Evolutionary conservation across 2,113 vertebrate species (phyloP), one percentile per base, ranked within the genome.

Genomic region (Cygnus buccinator): DNA sequence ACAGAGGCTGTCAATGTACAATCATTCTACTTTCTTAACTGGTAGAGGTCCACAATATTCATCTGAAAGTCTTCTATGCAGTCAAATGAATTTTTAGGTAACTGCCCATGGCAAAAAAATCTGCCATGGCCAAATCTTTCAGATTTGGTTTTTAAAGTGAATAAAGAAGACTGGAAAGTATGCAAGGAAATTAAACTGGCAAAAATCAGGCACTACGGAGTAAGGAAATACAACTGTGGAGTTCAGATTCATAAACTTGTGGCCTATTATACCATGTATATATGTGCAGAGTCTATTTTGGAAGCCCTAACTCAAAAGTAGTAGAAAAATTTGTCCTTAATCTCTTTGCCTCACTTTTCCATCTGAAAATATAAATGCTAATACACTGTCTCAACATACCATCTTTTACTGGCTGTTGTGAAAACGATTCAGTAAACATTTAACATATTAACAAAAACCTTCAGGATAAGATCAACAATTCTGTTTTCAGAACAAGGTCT

Each of bases 1-100:
- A 37, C 15, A 48, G 20, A 85, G 22, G 7, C 2, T 37, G 11
- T 59, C 39, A 71, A 66, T 1, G 3, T 29, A 61, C 39, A 55
- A 39, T 41, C 29, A 50, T 26, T 58, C 48, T 39, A 33, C 33
- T 87, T 28, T 35, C 44, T 43, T 70, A 80, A 76, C 37, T 1
- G 1, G 23, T 0, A 79, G 14, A 80, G 10, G 10, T 48, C 29
- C 70, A 41, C 0, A 1, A 17, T 81, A 37, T 46, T 26, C 44
- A 48, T 37, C 23, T 59, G 9, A 18, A 11, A 74, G 25, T 37
- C 50, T 81, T 11, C 20, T 41, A 65, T 8, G 23, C 10, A 70
- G 25, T 23, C 43, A 76, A 80, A 81, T 17, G 11, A 85, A 25
- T n/a, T 33, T 59, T 71, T 25, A 81, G 25, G 21, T 54, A 54